Evolutionary conservation across 2,113 vertebrate species (phyloP).

Genomic region (Labeo rohita): DNA sequence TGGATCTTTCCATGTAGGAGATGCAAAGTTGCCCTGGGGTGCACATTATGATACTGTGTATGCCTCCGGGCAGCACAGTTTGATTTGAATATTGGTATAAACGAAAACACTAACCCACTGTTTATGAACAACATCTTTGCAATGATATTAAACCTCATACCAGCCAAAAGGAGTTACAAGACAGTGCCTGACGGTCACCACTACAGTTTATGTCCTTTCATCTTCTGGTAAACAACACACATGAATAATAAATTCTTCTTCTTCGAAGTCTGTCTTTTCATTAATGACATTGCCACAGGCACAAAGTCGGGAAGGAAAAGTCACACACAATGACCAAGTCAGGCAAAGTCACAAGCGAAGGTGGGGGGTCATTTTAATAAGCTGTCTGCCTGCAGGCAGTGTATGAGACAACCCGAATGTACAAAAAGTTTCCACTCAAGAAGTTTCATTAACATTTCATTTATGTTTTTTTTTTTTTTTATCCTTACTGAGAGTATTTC

Average conservation of each 20-base stretch:
- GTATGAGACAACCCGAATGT: constrained; percentile 30
- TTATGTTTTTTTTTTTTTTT: not conserved
- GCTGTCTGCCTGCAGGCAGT: constrained; percentile 38
- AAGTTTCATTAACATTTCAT: constrained; percentile 45
- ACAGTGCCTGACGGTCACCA: constrained; percentile 10
- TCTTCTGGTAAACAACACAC: constrained; percentile 50
- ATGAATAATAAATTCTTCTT: constrained; percentile 38
- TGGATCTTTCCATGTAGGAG: constrained; percentile 16
- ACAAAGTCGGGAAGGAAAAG: constrained; percentile 30
- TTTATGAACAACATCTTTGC: constrained; percentile 51
- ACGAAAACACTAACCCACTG: constrained; percentile 32
- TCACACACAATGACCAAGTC: constrained; percentile 43
- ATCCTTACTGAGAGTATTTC: constrained; percentile 18
- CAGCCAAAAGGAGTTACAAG: constrained; percentile 15
- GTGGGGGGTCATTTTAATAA: constrained; percentile 60
- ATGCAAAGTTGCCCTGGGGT: constrained; percentile 19
- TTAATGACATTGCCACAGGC: constrained; percentile 52
- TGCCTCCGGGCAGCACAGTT: constrained; percentile 41
- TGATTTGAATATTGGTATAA: constrained; percentile 51
- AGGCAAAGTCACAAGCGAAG: constrained; percentile 41
- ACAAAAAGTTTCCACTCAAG: constrained; percentile 42
- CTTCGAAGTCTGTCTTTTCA: constrained; percentile 44
- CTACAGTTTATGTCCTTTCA: constrained; percentile 29
- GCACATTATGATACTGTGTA: constrained; percentile 26
- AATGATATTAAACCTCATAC: constrained; percentile 53